Percentiles rank a stretch among this genome's conserved stretches.
Conservation (phyloP, 23 tunicate species). For the Ascidia mentula region DNA sequence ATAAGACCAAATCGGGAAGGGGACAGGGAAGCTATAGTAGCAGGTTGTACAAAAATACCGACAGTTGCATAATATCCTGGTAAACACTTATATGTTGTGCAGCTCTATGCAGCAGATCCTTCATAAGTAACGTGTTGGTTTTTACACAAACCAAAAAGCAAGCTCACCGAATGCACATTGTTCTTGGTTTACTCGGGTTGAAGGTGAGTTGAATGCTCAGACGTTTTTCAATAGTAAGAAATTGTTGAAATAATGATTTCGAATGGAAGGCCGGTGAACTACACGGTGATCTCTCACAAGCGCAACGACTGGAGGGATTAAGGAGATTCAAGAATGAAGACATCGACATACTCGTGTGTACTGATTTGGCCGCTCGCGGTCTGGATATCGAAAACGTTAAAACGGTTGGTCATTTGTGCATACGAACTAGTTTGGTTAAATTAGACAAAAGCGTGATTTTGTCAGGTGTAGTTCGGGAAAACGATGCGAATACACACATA, state of each 20-base stretch:
- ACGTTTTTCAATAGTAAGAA: no score
- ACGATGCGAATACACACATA: no score
- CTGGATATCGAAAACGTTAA: constrained; percentile 90
- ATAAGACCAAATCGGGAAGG: constrained; percentile 87
- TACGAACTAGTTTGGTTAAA: no score
- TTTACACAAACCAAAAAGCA: constrained; percentile 93
- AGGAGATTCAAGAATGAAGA: constrained; percentile 73
- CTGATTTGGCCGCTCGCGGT: constrained; percentile 95
- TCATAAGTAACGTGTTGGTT: constrained; percentile 76
- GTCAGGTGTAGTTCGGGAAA: no score
- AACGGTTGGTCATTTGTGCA: constrained; percentile 69
- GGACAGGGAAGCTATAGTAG: constrained; percentile 95
- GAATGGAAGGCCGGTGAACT: constrained; percentile 77
- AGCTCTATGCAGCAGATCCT: constrained; percentile 86
- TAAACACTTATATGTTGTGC: background rate
- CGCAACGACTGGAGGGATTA: constrained; percentile 75
- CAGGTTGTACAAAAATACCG: constrained; percentile 10
- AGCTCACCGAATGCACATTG: constrained; percentile 96
- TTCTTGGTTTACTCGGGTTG: constrained; percentile 78
- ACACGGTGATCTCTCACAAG: constrained; percentile 83
- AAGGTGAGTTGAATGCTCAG: constrained; percentile 59
- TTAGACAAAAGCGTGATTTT: no score
- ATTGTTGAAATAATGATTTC: no score
- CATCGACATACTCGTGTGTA: constrained; percentile 79
- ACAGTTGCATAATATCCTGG: background rate